Evolutionary conservation across 2,797 vertebrate species (phyloP).

Genomic region (Dendrocincla fuliginosa): DNA sequence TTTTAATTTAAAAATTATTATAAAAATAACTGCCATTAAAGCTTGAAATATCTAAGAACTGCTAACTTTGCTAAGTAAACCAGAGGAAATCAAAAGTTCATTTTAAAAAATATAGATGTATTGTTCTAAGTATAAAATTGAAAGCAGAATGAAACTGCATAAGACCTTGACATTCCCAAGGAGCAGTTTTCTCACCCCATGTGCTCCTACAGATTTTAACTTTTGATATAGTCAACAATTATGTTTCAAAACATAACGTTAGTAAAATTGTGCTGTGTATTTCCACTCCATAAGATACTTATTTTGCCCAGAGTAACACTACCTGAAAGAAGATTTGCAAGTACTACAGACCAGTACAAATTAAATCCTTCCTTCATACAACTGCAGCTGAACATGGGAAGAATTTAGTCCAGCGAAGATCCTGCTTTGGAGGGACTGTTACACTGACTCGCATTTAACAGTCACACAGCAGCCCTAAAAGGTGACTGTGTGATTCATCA

Average conservation of each 20-base stretch:
- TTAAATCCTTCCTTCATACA: neutral
- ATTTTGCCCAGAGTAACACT: slow-evolving; percentile 39
- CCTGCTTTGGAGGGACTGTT: neutral
- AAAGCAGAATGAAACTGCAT: slow-evolving; percentile 38
- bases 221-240: slow-evolving; percentile 16
- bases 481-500: neutral
- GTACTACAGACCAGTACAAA: neutral
- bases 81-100: slow-evolving; percentile 6
- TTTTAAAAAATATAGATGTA: slow-evolving; percentile 43
- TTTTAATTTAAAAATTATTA: slow-evolving; percentile 22
- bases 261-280: slow-evolving; percentile 12
- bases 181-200: neutral
- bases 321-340: neutral
- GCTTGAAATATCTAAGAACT: slow-evolving; percentile 42
- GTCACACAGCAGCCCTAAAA: neutral
- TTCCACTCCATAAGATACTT: slow-evolving; percentile 1
- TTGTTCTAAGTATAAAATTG: slow-evolving; percentile 67
- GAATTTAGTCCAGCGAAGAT: neutral
- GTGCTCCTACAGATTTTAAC: slow-evolving; percentile 21
- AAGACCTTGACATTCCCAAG: slow-evolving; percentile 12
- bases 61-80: slow-evolving; percentile 39
- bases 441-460: neutral
- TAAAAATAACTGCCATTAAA: slow-evolving; percentile 67
- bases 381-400: neutral
- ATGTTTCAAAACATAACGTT: slow-evolving; percentile 25